phyloP scores from a whole-genome alignment of 2,113 vertebrate species.

The Alces alces region DNA sequence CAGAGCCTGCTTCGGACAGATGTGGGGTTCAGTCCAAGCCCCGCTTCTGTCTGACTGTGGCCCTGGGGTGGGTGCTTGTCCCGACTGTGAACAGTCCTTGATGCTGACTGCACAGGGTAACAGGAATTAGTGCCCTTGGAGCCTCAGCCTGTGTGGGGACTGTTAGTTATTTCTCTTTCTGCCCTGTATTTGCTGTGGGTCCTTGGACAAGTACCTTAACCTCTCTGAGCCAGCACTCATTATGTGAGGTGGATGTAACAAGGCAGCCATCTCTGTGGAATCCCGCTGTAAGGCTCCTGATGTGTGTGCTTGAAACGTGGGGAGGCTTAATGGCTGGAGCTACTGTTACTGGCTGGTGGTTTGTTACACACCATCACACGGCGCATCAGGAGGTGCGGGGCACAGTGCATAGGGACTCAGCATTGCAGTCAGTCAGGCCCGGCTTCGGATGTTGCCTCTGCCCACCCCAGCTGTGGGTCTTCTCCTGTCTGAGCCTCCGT shows the following conservation, averaged over 20 bases:
- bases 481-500: neutral
- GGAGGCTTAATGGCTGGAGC: neutral
- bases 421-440: accelerated
- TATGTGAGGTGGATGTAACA: neutral
- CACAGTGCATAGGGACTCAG: neutral
- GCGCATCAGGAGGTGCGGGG: neutral
- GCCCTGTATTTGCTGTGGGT: neutral
- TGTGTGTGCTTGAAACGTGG: neutral
- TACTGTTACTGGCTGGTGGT: neutral
- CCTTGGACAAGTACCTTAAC: neutral
- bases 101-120: neutral
- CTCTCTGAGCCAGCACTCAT: neutral
- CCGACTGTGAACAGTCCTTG: neutral
- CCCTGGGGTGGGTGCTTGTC: accelerated
- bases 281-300: neutral
- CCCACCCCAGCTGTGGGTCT: too few relatives aligned
- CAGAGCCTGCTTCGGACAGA: neutral
- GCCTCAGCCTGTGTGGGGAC: neutral
- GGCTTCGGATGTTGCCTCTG: neutral
- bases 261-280: accelerated
- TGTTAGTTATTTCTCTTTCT: neutral
- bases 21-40: neutral
- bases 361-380: too few relatives aligned
- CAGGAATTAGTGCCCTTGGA: accelerated
- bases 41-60: neutral